Evolutionary conservation across 2,113 vertebrate genomes (phyloP), one percentile per base, ranked within the genome.

Genomic region (Aegithalos caudatus): DNA sequence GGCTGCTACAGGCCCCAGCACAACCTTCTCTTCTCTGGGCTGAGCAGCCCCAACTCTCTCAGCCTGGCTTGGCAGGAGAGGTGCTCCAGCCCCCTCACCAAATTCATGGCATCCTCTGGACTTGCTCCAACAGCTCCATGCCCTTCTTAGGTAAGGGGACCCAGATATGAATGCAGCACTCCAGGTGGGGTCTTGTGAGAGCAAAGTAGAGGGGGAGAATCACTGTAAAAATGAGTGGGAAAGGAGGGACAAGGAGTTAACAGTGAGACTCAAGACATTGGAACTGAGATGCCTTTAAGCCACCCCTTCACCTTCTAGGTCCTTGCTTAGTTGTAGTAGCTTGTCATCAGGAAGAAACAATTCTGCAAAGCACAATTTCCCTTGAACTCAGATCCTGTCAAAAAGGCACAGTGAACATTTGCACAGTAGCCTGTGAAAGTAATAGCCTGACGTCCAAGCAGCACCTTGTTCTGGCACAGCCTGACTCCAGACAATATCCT

Each of bases 181-280:
- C 28, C 84, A 40, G 12, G 7, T 24, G 47, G 19, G 4, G 15
- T 38, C 11, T 24, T 1, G 0, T n/a, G 24, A 25, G 12, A 60
- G 54, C 14, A 38, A 4, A 44, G 4, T 18, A 51, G 47, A 56
- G 24, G 6, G 12, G 37, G 5, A 33, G 10, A 66, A 57, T 50
- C 0, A 0, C 18, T 65, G 35, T 40, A 79, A 67, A 88, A 22
- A 14, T 57, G 3, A 67, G 3, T 38, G 24, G 21, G 28, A 69
- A 83, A 33, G 33, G 7, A 45, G 9, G 10, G 12, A 53, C 11
- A 9, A 58, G 44, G 57, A 64, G 9, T 13, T 44, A 25, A 62
- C 14, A 78, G 35, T 0, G 2, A 69, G 8, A 42, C 29, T 31
- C n/a, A 48, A 44, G 38, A 23, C 9, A 15, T 1, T 29, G 61